These are phyloP conservation scores for Philaethria dido DNA, from an alignment of 2,888 invertebrate species.

Conservation along the genomic window DNA sequence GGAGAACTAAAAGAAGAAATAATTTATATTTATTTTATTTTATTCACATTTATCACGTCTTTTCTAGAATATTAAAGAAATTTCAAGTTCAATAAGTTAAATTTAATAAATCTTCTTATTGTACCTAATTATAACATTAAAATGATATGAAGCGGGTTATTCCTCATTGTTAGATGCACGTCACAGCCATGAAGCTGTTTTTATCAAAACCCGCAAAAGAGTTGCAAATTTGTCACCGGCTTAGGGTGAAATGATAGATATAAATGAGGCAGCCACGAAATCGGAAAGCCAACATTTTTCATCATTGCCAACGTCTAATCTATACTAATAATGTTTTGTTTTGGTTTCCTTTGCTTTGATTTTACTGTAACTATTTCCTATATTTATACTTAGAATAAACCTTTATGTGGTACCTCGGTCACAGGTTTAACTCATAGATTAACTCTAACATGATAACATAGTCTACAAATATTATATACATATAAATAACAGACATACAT, in stretches of 20 bases:
- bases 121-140: not conserved
- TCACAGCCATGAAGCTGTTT: constrained; percentile 73
- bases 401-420: no score
- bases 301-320: constrained; percentile 37
- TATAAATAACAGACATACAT: not conserved
- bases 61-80: not conserved
- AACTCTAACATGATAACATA: no score
- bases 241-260: constrained; percentile 71
- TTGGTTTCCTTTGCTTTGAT: not conserved
- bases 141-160: constrained; percentile 61
- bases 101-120: not conserved
- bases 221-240: constrained; percentile 79
- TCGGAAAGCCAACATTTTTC: constrained; percentile 45
- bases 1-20: no score
- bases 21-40: not conserved
- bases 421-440: no score
- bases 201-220: constrained; percentile 78
- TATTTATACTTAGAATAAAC: not conserved
- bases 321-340: constrained; percentile 25
- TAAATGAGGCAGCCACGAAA: constrained; percentile 57
- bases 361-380: not conserved
- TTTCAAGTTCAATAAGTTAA: not conserved
- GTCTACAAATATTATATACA: no score
- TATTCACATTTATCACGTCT: not conserved
- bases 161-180: constrained; percentile 75